Conservation (phyloP, 2,113 vertebrate genomes). For the Dissostichus mawsoni region DNA sequence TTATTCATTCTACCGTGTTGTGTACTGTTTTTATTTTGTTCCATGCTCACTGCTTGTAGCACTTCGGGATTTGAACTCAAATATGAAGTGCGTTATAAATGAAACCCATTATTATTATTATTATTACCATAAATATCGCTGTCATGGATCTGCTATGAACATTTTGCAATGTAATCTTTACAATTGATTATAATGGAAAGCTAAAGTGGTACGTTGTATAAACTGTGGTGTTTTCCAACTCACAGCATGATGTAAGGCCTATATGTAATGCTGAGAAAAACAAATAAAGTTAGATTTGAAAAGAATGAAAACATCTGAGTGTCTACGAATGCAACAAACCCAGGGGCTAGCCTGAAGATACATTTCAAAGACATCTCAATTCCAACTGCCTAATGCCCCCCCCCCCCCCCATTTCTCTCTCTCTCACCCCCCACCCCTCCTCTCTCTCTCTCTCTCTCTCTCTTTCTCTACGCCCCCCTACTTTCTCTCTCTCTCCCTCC, state of each 20-base stretch:
- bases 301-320: neutral
- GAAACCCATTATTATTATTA: no score
- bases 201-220: neutral
- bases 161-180: neutral
- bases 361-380: constrained; percentile 37
- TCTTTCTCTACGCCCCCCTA: constrained; percentile 3
- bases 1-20: no score
- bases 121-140: neutral
- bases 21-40: no score
- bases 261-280: constrained; percentile 1
- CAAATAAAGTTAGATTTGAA: neutral
- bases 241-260: no score
- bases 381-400: neutral
- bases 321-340: constrained; percentile 4
- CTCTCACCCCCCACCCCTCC: neutral
- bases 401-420: neutral
- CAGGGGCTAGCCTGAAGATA: neutral
- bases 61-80: no score
- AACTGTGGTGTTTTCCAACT: neutral
- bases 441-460: neutral
- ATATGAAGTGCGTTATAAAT: no score
- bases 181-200: neutral
- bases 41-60: no score
- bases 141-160: neutral
- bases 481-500: constrained; percentile 11